A percentile compares a stretch with the other conserved stretches of the same genome.
phyloP scores from a whole-genome alignment of 2,888 invertebrate genomes.

The Tetranychus piercei region DNA sequence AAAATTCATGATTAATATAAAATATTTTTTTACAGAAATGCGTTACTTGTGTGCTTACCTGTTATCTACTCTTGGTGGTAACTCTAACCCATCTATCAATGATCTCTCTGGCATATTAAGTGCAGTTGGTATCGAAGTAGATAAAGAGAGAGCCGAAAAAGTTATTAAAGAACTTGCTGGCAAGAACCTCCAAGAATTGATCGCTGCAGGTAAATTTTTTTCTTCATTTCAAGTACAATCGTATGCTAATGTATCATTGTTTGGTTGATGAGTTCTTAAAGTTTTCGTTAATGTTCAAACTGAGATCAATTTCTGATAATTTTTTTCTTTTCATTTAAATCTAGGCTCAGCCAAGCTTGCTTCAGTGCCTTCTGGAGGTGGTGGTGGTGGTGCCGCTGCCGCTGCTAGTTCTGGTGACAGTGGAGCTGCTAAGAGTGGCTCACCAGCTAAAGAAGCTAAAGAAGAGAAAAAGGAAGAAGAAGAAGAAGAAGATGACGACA shows the following conservation, averaged over 20 bases:
- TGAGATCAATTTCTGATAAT: neutral
- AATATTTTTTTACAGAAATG: conserved; percentile 41
- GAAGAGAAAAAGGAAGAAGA: conserved; percentile 39
- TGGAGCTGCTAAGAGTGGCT: conserved; percentile 32
- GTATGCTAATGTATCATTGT: neutral
- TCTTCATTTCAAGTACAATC: neutral
- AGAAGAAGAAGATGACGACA: conserved; percentile 40
- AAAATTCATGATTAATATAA: too few relatives aligned
- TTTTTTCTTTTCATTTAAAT: conserved; percentile 18
- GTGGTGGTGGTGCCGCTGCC: conserved; percentile 48
- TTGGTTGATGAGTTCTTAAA: conserved; percentile 27
- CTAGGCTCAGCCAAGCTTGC: conserved; percentile 80
- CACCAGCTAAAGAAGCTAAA: conserved; percentile 43
- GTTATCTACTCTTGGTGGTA: conserved; percentile 79
- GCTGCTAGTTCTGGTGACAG: conserved; percentile 43
- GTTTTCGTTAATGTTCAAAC: conserved; percentile 7
- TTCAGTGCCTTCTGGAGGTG: conserved; percentile 53
- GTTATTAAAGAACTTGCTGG: conserved; percentile 70
- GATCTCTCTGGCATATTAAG: conserved; percentile 88
- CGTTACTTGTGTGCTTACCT: conserved; percentile 99
- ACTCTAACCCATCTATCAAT: conserved; percentile 54
- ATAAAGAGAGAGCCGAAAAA: conserved; percentile 62
- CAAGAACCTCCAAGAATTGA: conserved; percentile 73
- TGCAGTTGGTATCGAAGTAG: conserved; percentile 86
- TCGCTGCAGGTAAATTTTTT: conserved; percentile 50